Base-by-base conservation (phyloP, 2,888 invertebrate species). In the Drosophila kanekoi region DNA sequence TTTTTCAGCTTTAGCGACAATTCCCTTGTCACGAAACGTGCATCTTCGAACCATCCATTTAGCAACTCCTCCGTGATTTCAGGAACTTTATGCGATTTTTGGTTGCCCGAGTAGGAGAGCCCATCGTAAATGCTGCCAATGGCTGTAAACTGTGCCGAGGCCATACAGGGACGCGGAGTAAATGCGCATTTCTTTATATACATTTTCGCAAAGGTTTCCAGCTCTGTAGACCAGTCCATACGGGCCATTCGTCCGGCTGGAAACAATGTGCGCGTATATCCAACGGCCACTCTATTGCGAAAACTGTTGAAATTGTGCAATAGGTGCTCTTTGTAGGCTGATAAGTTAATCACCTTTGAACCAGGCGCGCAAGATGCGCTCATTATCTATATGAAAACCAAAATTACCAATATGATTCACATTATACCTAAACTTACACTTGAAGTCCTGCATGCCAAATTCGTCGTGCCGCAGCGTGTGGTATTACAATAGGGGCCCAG, bases 161-260 rank as follows among this genome's bases (percentile, higher is more conserved):
- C 49, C 73, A 81, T 79, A 37, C 81, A 81, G 1, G 67, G 51
- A 3, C 16, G 18, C 0, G 20, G 33, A 11, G 40, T 1, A 0
- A 52, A 45, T 0, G 2, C 1, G 23, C 81, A 81, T 20, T 20
- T 45, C 23, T 13, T 37, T 0, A 79, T 47, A n/a, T 66, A 64
- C 5, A 70, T 18, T 1, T 16, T 6, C 0, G 81, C 73, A 32
- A 81, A 74, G 0, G 11, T 10, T 8, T 74, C 78, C 53, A 81
- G 56, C 35, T 81, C 76, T 0, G 35, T n/a, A 13, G 81, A 81
- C 81, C 81, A 81, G n/a, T 8, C 28, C 76, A 81, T 76, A 3
- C 76, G 63, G 1, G 79, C 69, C 81, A 81, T 81, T 2, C 73
- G 69, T 1, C 57, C 78, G 0, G 81, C 81, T 9, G 79, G 72